Percentiles rank a stretch among this genome's conserved stretches.
Conservation (phyloP, 2,888 invertebrate species). For the Pseudococcus longispinus region DNA sequence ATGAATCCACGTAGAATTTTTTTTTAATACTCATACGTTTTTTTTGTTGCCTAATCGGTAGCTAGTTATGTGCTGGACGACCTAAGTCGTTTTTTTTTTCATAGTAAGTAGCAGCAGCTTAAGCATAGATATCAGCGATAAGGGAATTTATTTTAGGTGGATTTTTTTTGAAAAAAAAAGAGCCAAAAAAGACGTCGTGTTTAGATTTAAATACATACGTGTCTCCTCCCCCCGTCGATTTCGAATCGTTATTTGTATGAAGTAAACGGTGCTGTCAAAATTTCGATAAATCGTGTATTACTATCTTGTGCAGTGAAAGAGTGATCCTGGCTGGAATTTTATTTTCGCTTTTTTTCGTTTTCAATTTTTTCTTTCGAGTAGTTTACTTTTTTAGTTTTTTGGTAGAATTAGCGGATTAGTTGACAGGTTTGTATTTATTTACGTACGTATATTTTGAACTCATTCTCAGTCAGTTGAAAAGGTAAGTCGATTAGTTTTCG, state of each 20-base stretch:
- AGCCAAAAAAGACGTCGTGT: background rate
- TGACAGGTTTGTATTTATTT: conserved; percentile 4
- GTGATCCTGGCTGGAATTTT: conserved; percentile 22
- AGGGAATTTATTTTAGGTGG: background rate
- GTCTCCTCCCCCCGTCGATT: background rate
- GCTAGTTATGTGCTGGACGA: conserved; percentile 32
- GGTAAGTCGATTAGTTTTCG: background rate
- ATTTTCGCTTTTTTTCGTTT: conserved; percentile 3
- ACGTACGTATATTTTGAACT: background rate
- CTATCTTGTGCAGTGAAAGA: conserved; percentile 42
- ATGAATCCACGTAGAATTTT: conserved; percentile 50
- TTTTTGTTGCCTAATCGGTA: conserved; percentile 37
- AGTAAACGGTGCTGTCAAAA: background rate
- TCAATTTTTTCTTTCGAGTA: background rate
- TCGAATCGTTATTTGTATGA: background rate
- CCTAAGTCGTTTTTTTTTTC: background rate
- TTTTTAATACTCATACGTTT: background rate
- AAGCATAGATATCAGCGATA: conserved; percentile 29
- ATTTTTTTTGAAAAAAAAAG: background rate
- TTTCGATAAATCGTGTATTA: conserved; percentile 25
- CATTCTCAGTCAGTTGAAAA: background rate
- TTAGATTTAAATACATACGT: background rate
- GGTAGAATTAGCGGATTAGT: background rate
- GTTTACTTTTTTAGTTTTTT: background rate
- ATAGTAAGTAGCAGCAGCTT: conserved; percentile 46